These are phyloP conservation scores for Catocala fraxini DNA, from an alignment of 2,888 invertebrate species.

Conservation along the genomic window DNA sequence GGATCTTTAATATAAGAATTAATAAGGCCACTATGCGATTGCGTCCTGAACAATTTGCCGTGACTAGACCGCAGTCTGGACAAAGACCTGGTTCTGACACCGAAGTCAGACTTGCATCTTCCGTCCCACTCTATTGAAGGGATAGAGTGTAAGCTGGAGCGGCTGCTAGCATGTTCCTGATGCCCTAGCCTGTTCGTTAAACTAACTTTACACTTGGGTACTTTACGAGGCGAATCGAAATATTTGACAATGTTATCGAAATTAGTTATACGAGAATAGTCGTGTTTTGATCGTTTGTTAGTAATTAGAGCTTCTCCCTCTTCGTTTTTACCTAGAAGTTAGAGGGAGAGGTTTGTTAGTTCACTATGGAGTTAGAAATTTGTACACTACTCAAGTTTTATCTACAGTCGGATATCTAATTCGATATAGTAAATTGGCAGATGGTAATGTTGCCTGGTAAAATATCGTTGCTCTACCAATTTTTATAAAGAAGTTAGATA, in stretches of 20 bases:
- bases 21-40: slow-evolving; percentile 78
- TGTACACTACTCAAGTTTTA: not conserved
- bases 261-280: slow-evolving; percentile 69
- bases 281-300: slow-evolving; percentile 66
- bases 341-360: slow-evolving; percentile 25
- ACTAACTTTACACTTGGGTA: slow-evolving; percentile 77
- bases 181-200: slow-evolving; percentile 58
- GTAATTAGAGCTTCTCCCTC: slow-evolving; percentile 55
- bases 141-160: slow-evolving; percentile 75
- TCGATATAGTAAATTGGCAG: too few relatives aligned
- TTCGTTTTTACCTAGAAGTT: slow-evolving; percentile 61
- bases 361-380: not conserved
- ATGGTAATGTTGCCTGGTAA: too few relatives aligned
- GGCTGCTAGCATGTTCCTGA: slow-evolving; percentile 60
- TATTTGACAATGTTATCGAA: slow-evolving; percentile 67
- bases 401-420: not conserved
- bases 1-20: slow-evolving; percentile 76
- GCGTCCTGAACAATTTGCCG: slow-evolving; percentile 69
- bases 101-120: slow-evolving; percentile 64
- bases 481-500: too few relatives aligned
- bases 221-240: slow-evolving; percentile 60
- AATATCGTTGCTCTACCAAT: too few relatives aligned
- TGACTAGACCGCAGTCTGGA: slow-evolving; percentile 56
- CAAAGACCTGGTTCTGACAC: slow-evolving; percentile 66
- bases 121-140: slow-evolving; percentile 79